Percentiles rank a stretch among this genome's conserved stretches.
These are phyloP conservation scores for Yponomeuta cagnagella DNA, from an alignment of 2,888 invertebrate species.

Conservation along the genomic window DNA sequence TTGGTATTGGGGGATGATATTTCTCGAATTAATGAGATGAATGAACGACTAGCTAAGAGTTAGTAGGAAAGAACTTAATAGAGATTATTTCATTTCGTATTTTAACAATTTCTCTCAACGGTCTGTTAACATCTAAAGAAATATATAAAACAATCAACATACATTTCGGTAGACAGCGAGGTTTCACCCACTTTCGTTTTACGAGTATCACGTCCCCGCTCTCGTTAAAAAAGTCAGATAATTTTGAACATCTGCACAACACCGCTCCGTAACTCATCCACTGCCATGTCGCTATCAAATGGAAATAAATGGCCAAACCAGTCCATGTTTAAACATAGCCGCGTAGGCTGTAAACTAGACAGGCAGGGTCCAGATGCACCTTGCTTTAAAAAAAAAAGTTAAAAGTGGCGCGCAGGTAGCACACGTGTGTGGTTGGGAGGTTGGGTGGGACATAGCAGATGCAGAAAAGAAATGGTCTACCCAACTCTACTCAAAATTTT, in stretches of 20 bases:
- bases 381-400: background rate
- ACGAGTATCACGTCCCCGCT: background rate
- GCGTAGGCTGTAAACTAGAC: constrained; percentile 1
- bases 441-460: background rate
- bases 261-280: constrained; percentile 37
- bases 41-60: no score
- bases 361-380: background rate
- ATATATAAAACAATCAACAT: background rate
- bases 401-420: background rate
- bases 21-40: no score
- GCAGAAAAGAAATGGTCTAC: background rate
- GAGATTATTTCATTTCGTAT: no score
- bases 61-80: no score
- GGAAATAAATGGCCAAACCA: constrained; percentile 32
- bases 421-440: background rate
- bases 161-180: background rate
- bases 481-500: background rate
- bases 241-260: constrained; percentile 59
- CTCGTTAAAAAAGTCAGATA: constrained; percentile 27
- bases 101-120: no score
- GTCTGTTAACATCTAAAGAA: no score
- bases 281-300: constrained; percentile 27
- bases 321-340: background rate
- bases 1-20: no score
- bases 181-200: constrained; percentile 2